phyloP scores from a whole-genome alignment of 2,113 vertebrate species.

The Plecotus auritus region DNA sequence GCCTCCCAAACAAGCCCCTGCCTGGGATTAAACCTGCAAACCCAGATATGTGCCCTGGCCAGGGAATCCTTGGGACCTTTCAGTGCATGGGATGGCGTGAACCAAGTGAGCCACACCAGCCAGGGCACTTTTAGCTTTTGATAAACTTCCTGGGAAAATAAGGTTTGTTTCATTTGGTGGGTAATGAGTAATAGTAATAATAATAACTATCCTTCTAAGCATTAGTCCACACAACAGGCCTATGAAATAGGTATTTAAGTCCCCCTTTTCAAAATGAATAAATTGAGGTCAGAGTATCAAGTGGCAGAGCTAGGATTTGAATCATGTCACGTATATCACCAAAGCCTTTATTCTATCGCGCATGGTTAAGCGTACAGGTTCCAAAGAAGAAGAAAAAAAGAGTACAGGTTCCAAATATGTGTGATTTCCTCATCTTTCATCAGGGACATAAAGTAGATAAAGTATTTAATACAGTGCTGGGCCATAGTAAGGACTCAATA shows the following conservation, averaged over 20 bases:
- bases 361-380: neutral
- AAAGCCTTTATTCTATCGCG: neutral
- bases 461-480: neutral
- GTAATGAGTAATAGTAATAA: neutral
- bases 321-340: neutral
- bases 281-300: neutral
- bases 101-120: too few relatives aligned
- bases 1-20: too few relatives aligned
- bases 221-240: neutral
- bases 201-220: neutral
- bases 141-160: neutral
- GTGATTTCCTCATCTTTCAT: neutral
- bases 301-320: neutral
- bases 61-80: too few relatives aligned
- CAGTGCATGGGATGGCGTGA: too few relatives aligned
- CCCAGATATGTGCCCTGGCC: too few relatives aligned
- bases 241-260: neutral
- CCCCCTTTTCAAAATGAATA: neutral
- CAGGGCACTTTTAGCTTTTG: neutral
- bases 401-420: neutral
- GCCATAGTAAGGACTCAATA: neutral
- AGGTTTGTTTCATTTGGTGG: neutral
- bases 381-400: neutral
- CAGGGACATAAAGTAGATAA: neutral
- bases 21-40: too few relatives aligned